Percentiles rank a stretch among this genome's conserved stretches.
These are phyloP conservation scores for Elgaria multicarinata DNA, from an alignment of 2,113 vertebrate species.

Conservation along the genomic window DNA sequence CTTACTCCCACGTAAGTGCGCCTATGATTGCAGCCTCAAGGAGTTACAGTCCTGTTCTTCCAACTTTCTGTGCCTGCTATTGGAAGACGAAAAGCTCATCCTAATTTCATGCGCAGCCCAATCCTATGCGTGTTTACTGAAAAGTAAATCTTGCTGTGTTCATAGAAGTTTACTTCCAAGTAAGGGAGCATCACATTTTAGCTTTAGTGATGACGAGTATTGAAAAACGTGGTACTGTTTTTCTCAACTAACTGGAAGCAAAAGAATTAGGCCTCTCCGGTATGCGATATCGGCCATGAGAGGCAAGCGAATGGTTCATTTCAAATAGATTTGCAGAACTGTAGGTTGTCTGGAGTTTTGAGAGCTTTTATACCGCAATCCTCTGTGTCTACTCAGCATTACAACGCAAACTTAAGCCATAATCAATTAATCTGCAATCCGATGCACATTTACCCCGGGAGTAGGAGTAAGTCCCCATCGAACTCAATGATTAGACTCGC, in stretches of 20 bases:
- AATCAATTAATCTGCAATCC: not conserved
- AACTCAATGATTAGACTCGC: not conserved
- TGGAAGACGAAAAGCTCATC: not conserved
- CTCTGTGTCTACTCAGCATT: too few species aligned
- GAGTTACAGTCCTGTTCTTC: not conserved
- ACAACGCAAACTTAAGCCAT: not conserved
- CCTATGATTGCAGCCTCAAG: not conserved
- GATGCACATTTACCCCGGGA: not conserved
- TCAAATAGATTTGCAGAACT: not conserved
- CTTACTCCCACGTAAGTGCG: not conserved
- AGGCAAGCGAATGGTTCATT: not conserved
- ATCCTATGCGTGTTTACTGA: not conserved
- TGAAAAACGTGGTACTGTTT: too few species aligned
- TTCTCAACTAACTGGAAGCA: not conserved
- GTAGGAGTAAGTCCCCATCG: not conserved
- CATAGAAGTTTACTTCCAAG: not conserved
- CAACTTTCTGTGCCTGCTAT: too few species aligned
- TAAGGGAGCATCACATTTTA: not conserved
- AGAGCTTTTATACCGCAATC: not conserved
- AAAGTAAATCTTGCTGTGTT: not conserved
- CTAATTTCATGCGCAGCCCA: not conserved
- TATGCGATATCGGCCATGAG: too few species aligned
- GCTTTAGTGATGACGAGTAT: too few species aligned
- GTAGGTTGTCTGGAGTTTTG: not conserved
- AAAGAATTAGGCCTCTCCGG: not conserved